phyloP scores from a whole-genome alignment of 2,797 vertebrate genomes.

The Ctenopoma kingsleyae region DNA sequence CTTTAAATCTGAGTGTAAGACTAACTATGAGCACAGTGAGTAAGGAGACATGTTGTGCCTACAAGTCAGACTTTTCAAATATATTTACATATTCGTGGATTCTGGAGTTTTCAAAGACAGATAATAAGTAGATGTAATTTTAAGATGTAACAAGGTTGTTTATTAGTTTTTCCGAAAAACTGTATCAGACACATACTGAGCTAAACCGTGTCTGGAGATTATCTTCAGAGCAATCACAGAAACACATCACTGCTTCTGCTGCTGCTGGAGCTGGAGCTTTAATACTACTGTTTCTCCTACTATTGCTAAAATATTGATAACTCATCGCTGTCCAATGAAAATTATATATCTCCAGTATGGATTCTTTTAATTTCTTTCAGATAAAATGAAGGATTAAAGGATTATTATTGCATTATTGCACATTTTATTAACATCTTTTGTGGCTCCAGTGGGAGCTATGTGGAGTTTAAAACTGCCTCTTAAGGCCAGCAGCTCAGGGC shows the following conservation, averaged over 20 bases:
- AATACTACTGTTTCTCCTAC: neutral
- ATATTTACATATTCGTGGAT: neutral
- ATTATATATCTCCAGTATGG: neutral
- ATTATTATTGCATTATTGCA: too few relatives aligned
- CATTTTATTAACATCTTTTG: too few relatives aligned
- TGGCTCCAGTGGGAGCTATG: too few relatives aligned
- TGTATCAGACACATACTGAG: too few relatives aligned
- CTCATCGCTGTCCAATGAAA: neutral
- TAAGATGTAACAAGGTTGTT: too few relatives aligned
- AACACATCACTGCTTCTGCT: conserved; percentile 16
- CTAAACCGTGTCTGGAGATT: neutral
- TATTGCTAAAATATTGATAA: neutral
- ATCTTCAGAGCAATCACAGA: conserved; percentile 9
- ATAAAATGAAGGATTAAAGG: neutral
- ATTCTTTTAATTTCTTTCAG: neutral
- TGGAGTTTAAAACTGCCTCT: too few relatives aligned
- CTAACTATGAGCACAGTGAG: neutral
- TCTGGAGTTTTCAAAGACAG: neutral
- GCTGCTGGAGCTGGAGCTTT: conserved; percentile 12
- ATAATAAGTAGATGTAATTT: neutral
- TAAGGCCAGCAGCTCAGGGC: too few relatives aligned
- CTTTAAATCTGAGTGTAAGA: neutral
- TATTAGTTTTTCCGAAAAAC: too few relatives aligned
- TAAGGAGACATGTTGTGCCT: neutral
- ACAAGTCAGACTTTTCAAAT: neutral